Evolutionary conservation across 64 coral and sea anemone genomes (phyloP), one percentile per base, ranked within the genome.

Genomic region (Acropora yongei): DNA sequence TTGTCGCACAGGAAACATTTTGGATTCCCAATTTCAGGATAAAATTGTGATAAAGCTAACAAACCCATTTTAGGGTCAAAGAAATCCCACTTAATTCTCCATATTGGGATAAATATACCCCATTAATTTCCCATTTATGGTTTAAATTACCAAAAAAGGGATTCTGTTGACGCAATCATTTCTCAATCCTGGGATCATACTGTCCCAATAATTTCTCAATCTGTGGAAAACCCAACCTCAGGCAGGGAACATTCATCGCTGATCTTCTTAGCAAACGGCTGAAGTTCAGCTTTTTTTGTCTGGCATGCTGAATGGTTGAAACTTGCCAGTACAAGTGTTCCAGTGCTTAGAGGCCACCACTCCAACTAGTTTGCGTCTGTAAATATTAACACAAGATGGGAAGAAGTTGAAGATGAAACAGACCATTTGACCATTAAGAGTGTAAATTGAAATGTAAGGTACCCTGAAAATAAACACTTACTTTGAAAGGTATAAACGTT

Each of bases 31-130:
- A 44, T 16, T 42, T 71, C 44, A 44, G 43, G 66, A 86, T 71
- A 73, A 71, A 73, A 86, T 47, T 89, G 87, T 50, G 87, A 89
- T 5, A 89, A 58, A 66, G 87, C 76, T 89, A 78, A 74, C 74
- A 89, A 57, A 78, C 77, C 88, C 88, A 90, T 39, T 80, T 63
- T 80, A 51, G 47, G 45, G 40, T 71, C 77, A 90, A 80, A n/a
- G 19, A 90, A 49, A 80, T 90, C 88, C 63, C 75, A 90, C 41
- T 79, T 45, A 19, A 69, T 69, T 67, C 44, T 65, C 58, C 58
- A 47, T 68, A 17, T 49, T 79, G 41, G 61, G 66, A 80, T 80
- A 49, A 80, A 72, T 12, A 67, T 77, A 49, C 66, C 90, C 90
- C 50, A 84, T 57, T 50, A 53, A 40, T 19, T 83, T 79, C 58